A percentile compares a stretch with the other conserved stretches of the same genome.
phyloP scores from a whole-genome alignment of 2,113 vertebrate species.

The Toxotes chatareus region DNA sequence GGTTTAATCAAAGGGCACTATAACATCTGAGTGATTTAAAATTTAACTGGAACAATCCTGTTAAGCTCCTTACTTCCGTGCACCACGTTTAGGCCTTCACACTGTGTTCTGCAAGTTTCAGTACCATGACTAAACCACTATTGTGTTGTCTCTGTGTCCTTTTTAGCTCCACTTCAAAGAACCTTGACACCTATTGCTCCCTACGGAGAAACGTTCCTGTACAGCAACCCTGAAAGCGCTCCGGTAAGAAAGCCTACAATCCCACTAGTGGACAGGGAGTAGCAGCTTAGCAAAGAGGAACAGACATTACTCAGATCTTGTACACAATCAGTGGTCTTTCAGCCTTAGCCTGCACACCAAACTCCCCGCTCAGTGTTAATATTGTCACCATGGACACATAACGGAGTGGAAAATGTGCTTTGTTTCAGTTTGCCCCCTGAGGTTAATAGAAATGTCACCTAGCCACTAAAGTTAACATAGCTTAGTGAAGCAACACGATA shows the following conservation, averaged over 20 bases:
- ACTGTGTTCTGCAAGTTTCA: slow-evolving; percentile 33
- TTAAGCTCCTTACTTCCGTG: slow-evolving; percentile 48
- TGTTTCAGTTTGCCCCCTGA: slow-evolving; percentile 58
- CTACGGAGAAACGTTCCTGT: slow-evolving; percentile 92
- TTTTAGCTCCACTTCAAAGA: slow-evolving; percentile 75
- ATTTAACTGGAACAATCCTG: slow-evolving; percentile 56
- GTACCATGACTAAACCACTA: slow-evolving; percentile 28
- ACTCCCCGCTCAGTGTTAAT: slow-evolving; percentile 40
- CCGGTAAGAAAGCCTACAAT: slow-evolving; percentile 82
- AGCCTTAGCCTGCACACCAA: slow-evolving; percentile 2
- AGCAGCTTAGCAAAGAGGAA: slow-evolving; percentile 65
- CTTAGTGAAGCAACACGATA: slow-evolving; percentile 51
- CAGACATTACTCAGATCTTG: slow-evolving; percentile 61
- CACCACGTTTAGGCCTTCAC: slow-evolving; percentile 35
- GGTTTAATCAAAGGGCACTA: slow-evolving; percentile 61
- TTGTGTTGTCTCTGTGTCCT: slow-evolving; percentile 57
- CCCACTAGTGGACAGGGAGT: slow-evolving; percentile 42
- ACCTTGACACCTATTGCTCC: slow-evolving; percentile 86
- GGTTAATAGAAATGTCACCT: slow-evolving; percentile 80
- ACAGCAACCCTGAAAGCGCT: slow-evolving; percentile 79
- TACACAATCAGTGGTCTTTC: slow-evolving; percentile 40
- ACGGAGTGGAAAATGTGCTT: slow-evolving; percentile 44
- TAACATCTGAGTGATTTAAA: slow-evolving; percentile 57
- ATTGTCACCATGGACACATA: slow-evolving; percentile 47
- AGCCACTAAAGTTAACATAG: slow-evolving; percentile 63